Evolutionary conservation across 2,797 vertebrate genomes (phyloP).

Genomic region (Rhinichthys osculus): DNA sequence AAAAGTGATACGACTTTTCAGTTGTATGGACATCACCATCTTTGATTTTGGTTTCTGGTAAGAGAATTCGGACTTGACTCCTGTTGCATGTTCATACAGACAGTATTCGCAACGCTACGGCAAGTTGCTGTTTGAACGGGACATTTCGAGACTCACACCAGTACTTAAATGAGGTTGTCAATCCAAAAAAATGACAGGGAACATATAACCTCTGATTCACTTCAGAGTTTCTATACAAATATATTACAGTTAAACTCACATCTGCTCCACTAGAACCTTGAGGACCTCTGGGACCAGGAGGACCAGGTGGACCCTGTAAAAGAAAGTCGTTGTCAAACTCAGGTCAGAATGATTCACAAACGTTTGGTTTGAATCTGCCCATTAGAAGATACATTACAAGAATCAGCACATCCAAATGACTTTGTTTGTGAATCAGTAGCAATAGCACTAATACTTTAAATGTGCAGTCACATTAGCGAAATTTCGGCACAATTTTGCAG

Average conservation of each 20-base stretch:
- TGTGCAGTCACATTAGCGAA: background rate
- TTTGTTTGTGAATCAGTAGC: background rate
- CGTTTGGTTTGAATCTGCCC: background rate
- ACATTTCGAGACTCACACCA: background rate
- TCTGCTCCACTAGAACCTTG: conserved; percentile 92
- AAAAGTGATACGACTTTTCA: background rate
- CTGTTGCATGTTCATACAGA: background rate
- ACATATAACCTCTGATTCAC: background rate
- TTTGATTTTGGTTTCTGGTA: background rate
- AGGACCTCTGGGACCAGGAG: conserved; percentile 96
- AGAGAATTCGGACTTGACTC: background rate
- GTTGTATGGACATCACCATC: background rate
- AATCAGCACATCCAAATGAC: background rate
- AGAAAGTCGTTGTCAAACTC: background rate
- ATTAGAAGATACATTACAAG: background rate
- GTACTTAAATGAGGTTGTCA: background rate
- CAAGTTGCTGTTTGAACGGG: background rate
- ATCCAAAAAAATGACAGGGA: background rate
- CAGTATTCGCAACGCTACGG: background rate
- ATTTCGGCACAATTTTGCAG: background rate
- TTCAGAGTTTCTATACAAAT: background rate
- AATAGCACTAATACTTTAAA: background rate
- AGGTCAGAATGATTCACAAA: background rate
- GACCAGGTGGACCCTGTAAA: conserved; percentile 94
- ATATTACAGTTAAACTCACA: conserved; percentile 79